These are phyloP conservation scores for Aphaenogaster floridana DNA, from an alignment of 1,140 invertebrate genomes.

Conservation along the genomic window DNA sequence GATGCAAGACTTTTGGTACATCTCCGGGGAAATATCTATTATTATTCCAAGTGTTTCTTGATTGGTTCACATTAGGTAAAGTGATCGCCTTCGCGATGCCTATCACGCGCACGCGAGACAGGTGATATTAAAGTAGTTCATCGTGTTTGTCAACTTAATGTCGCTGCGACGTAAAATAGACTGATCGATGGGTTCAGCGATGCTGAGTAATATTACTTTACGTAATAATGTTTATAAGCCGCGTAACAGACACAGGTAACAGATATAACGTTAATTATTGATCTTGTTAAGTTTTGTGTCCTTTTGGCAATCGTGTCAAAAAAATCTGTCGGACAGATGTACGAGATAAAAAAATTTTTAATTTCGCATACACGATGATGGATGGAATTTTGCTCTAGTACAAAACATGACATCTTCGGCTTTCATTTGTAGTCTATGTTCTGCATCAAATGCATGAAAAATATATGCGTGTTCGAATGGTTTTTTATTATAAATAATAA, in stretches of 20 bases:
- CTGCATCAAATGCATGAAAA: not conserved
- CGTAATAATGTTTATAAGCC: constrained; percentile 59
- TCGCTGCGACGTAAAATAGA: constrained; percentile 49
- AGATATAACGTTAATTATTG: constrained; percentile 8
- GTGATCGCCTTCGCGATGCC: constrained; percentile 69
- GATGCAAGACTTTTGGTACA: constrained; percentile 39
- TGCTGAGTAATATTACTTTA: constrained; percentile 68
- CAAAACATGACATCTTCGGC: constrained; percentile 10
- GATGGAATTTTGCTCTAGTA: constrained; percentile 8
- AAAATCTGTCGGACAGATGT: not conserved
- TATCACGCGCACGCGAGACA: constrained; percentile 59
- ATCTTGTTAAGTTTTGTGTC: constrained; percentile 1
- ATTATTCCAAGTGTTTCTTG: constrained; percentile 61
- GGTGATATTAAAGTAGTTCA: constrained; percentile 71
- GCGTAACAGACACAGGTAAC: not conserved
- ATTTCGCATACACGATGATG: constrained; percentile 41
- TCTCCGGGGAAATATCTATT: constrained; percentile 68
- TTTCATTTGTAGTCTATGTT: constrained; percentile 11
- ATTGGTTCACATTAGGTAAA: constrained; percentile 71
- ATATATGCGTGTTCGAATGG: not conserved
- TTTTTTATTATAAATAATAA: constrained; percentile 1
- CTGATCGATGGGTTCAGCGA: constrained; percentile 73
- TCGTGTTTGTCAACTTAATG: constrained; percentile 76
- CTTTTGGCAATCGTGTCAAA: not conserved
- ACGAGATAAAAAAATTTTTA: constrained; percentile 40